phyloP scores from a whole-genome alignment of 2,113 vertebrate species.

The Peromyscus polionotus region DNA sequence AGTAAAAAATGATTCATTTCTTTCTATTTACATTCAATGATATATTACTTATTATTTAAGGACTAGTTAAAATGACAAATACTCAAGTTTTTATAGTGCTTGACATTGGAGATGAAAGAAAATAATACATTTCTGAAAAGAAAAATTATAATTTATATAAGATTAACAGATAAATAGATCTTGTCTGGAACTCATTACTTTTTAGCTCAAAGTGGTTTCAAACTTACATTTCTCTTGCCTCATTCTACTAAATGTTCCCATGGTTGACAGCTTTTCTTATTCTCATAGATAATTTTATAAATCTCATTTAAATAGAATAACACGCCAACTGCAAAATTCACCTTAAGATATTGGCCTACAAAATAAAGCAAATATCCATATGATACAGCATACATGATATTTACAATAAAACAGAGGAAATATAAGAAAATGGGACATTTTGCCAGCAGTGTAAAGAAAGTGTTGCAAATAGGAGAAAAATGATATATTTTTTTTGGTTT shows the following conservation, averaged over 20 bases:
- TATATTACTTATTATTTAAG: not conserved
- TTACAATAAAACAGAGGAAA: not conserved
- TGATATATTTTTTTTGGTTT: too few relatives aligned
- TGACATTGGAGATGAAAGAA: not conserved
- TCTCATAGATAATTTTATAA: not conserved
- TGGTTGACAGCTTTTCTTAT: not conserved
- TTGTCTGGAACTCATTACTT: not conserved
- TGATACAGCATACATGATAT: not conserved
- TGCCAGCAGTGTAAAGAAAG: not conserved
- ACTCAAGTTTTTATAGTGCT: not conserved
- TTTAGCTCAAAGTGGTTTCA: not conserved
- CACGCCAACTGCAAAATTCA: not conserved
- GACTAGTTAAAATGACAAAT: not conserved
- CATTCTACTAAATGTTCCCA: not conserved
- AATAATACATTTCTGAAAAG: not conserved
- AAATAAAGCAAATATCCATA: not conserved
- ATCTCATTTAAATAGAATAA: not conserved
- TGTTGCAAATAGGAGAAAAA: not conserved
- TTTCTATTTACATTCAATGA: not conserved
- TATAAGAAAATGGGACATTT: not conserved
- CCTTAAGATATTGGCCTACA: not conserved
- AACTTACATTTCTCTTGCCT: not conserved
- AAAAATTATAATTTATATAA: not conserved
- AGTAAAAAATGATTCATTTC: not conserved
- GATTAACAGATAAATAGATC: not conserved